These are phyloP conservation scores for Noctua fimbriata DNA, from an alignment of 2,888 invertebrate species.

Conservation along the genomic window DNA sequence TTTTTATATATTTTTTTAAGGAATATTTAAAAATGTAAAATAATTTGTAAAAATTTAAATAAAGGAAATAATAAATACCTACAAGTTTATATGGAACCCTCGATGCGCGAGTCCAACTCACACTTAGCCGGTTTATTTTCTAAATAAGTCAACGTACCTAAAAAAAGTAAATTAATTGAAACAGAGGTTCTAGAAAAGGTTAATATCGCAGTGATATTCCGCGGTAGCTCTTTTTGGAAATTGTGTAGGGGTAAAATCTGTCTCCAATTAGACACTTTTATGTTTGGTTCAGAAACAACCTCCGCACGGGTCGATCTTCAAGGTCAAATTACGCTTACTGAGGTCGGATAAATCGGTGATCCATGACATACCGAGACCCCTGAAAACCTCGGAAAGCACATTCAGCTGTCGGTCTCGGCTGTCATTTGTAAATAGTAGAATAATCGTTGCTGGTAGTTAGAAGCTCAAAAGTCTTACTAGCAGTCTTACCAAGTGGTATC, in stretches of 20 bases:
- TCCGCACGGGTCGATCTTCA: neutral
- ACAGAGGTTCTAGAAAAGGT: neutral
- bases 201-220: neutral
- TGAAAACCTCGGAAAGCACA: neutral
- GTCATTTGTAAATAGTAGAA: neutral
- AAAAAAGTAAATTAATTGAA: too few species aligned
- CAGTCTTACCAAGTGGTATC: neutral
- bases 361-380: neutral
- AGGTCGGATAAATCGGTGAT: neutral
- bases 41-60: too few species aligned
- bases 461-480: neutral
- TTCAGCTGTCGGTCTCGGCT: neutral
- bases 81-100: too few species aligned
- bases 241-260: neutral
- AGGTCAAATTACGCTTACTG: neutral
- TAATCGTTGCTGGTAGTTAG: neutral
- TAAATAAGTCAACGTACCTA: too few species aligned
- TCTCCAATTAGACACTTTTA: neutral
- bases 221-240: neutral
- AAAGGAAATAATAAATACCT: too few species aligned
- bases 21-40: too few species aligned
- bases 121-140: too few species aligned
- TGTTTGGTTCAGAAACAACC: neutral
- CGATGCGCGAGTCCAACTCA: too few species aligned
- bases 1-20: too few species aligned